A percentile compares a stretch with the other conserved stretches of the same genome.
These are phyloP conservation scores for Sinosuthora webbiana DNA, from an alignment of 2,113 vertebrate species.

Conservation along the genomic window DNA sequence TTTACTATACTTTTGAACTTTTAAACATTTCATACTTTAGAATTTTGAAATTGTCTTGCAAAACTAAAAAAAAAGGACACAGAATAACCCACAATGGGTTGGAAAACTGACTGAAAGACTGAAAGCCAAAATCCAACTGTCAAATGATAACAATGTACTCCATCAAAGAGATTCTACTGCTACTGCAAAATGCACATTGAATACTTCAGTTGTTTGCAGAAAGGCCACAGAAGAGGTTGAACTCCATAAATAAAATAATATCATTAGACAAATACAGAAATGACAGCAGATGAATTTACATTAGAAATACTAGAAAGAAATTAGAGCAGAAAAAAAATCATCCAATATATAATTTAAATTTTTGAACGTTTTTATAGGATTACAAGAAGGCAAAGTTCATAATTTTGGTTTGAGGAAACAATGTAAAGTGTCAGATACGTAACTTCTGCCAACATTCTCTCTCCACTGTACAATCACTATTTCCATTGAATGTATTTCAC, in stretches of 20 bases:
- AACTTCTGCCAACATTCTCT: not conserved
- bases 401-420: not conserved
- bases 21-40: not conserved
- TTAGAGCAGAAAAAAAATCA: not conserved
- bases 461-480: not conserved
- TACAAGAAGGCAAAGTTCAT: rapidly evolving
- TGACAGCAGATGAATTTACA: not conserved
- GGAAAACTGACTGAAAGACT: not conserved
- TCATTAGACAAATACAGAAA: not conserved
- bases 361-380: not conserved
- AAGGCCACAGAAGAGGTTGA: not conserved
- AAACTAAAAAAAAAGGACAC: not conserved
- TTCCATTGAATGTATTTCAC: not conserved
- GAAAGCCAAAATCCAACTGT: not conserved
- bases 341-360: not conserved
- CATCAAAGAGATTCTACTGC: not conserved
- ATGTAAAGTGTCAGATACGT: not conserved
- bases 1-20: not conserved
- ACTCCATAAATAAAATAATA: not conserved
- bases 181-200: not conserved
- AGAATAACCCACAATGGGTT: not conserved
- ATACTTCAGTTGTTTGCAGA: not conserved
- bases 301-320: not conserved
- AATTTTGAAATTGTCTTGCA: not conserved
- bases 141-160: not conserved